Conservation (phyloP, 2,888 invertebrate genomes). For the Gisinianus flammeolus region DNA sequence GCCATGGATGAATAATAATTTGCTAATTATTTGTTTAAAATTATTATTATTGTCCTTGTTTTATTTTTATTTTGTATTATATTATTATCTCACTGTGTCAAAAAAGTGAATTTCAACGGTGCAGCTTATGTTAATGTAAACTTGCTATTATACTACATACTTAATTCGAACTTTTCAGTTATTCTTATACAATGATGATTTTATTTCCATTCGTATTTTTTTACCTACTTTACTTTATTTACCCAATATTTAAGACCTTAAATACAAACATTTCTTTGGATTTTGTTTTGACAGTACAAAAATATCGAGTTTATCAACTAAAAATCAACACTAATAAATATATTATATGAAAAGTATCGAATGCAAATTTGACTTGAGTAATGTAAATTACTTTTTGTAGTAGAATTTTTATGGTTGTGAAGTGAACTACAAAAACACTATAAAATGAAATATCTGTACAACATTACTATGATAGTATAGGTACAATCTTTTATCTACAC, state of each 20-base stretch:
- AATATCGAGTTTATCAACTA: conserved; percentile 22
- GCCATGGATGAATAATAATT: too few species aligned
- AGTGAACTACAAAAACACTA: background rate
- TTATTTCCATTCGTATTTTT: too few species aligned
- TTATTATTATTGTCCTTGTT: too few species aligned
- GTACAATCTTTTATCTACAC: background rate
- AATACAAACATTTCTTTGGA: conserved; percentile 6
- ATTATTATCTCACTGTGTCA: too few species aligned
- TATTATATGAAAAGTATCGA: background rate
- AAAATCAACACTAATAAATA: background rate
- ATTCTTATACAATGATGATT: too few species aligned
- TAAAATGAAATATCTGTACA: background rate
- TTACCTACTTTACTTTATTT: conserved; percentile 12
- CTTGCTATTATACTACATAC: too few species aligned
- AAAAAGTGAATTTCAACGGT: too few species aligned
- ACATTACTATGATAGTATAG: background rate
- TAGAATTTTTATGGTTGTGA: conserved; percentile 1
- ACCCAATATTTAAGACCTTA: conserved; percentile 24
- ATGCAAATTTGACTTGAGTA: background rate
- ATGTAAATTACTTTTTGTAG: background rate
- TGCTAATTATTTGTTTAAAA: too few species aligned
- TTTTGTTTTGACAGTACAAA: conserved; percentile 36
- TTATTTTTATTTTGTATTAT: too few species aligned
- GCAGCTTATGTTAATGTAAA: too few species aligned
- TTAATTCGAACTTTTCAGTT: too few species aligned